Evolutionary conservation across 2,888 invertebrate species (phyloP), one percentile per base, ranked within the genome.

Genomic region (Hydriomena furcata): DNA sequence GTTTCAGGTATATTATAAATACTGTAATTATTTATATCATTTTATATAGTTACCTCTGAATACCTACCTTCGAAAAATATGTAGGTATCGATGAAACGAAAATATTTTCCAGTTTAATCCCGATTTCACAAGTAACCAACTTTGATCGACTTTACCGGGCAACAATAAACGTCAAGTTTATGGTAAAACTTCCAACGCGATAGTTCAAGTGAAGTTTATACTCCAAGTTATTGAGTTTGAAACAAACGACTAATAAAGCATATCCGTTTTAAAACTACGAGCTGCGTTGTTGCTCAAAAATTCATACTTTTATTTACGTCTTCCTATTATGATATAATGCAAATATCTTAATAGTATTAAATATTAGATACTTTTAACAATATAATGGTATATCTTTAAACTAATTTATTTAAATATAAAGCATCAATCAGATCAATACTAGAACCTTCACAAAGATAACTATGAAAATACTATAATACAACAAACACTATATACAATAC

Each of bases 401-500:
- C 17, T 17, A 3, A 17, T 17, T 17, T 17, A n/a, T n/a, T n/a
- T n/a, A n/a, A n/a, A n/a, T n/a, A n/a, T n/a, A 17, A 23, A 23
- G 23, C 23, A 23, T 7, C 7, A 5, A 23, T 7, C 7, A 23
- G 23, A 23, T 23, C 23, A 23, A 23, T 23, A 7, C 23, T 23
- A 4, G 8, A 25, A 10, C 12, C 7, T 27, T 17, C 6, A 17
- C 10, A 10, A 36, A 25, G 12, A 36, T 24, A 36, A 24, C 13
- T 10, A 12, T 24, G 1, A 72, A 63, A 71, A 68, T 59, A 58
- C 58, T 53, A 17, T 4, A n/a, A n/a, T n/a, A n/a, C n/a, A n/a
- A n/a, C n/a, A n/a, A n/a, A n/a, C n/a, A n/a, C n/a, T n/a, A n/a
- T n/a, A n/a, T 17, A 17, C 17, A 3, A 2, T 17, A 17, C 17